These are phyloP conservation scores for Willowsia nigromaculata DNA, from an alignment of 2,888 invertebrate species.

Conservation along the genomic window DNA sequence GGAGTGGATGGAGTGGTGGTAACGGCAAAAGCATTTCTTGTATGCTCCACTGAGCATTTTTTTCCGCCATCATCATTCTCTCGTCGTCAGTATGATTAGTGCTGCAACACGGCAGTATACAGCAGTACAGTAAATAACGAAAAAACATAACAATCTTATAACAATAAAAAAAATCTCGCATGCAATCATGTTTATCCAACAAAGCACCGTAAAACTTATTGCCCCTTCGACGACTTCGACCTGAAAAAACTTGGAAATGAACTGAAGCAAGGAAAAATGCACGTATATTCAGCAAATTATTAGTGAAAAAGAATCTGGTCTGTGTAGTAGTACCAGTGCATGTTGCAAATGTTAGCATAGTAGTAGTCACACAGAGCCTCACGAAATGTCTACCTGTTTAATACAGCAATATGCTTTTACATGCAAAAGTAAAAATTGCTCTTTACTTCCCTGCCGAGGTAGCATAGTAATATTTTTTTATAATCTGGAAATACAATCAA, in stretches of 20 bases:
- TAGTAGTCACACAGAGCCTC: background rate
- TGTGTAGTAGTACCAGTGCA: background rate
- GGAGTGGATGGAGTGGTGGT: background rate
- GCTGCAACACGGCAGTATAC: background rate
- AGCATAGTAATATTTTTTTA: background rate
- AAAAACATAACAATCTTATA: slow-evolving; percentile 3
- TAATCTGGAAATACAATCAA: background rate
- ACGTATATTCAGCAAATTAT: background rate
- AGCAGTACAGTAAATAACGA: background rate
- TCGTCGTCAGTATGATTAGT: background rate
- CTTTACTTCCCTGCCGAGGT: background rate
- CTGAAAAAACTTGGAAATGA: background rate
- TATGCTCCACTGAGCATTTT: background rate
- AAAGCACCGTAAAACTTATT: slow-evolving; percentile 13
- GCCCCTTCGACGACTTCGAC: background rate
- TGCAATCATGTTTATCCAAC: slow-evolving; percentile 15
- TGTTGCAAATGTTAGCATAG: background rate
- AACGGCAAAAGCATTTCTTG: background rate
- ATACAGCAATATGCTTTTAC: background rate
- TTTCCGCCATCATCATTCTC: background rate
- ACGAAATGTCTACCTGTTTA: background rate
- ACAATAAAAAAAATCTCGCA: slow-evolving; percentile 13
- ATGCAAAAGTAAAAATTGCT: slow-evolving; percentile 11
- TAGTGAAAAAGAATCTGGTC: background rate
- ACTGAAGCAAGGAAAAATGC: background rate